These are phyloP conservation scores for Geodia barretti DNA, from an alignment of 37 sponge, comb jelly and placozoan species.

Conservation along the genomic window DNA sequence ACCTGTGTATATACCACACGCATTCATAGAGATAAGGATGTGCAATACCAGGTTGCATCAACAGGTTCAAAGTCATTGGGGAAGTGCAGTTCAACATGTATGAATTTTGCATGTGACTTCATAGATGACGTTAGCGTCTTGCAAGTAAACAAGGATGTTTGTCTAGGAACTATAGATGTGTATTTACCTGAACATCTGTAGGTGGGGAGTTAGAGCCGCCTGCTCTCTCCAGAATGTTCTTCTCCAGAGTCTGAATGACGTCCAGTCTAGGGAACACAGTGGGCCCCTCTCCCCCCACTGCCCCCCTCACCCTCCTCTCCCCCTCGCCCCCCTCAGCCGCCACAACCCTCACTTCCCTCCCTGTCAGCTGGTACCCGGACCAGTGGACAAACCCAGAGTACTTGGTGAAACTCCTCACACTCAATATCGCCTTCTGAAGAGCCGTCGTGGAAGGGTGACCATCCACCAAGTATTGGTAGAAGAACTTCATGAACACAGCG, in stretches of 20 bases:
- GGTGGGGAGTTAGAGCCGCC: background rate
- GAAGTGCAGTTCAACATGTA: no score
- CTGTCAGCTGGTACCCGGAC: constrained; percentile 80
- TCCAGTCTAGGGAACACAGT: constrained; percentile 61
- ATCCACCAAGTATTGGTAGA: constrained; percentile 79
- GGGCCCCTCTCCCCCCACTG: constrained; percentile 1
- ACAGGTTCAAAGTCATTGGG: no score
- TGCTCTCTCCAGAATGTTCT: constrained; percentile 21
- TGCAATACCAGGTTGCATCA: background rate
- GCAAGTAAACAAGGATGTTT: no score
- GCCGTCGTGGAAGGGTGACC: constrained; percentile 50
- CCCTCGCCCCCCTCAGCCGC: background rate
- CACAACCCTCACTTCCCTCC: constrained; percentile 56
- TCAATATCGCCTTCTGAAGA: constrained; percentile 74
- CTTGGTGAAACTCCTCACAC: constrained; percentile 67
- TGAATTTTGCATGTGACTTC: background rate
- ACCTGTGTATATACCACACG: constrained; percentile 33
- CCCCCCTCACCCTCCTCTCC: background rate
- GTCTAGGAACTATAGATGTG: background rate
- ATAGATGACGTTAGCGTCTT: no score
- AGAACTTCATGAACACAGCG: constrained; percentile 75
- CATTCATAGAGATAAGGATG: background rate
- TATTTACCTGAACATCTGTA: constrained; percentile 54
- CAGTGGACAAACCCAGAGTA: constrained; percentile 76
- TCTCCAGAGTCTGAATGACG: constrained; percentile 45